A percentile compares a stretch with the other conserved stretches of the same genome.
Evolutionary conservation across 2,888 invertebrate species (phyloP).

Genomic region (Galerucella calmariensis): DNA sequence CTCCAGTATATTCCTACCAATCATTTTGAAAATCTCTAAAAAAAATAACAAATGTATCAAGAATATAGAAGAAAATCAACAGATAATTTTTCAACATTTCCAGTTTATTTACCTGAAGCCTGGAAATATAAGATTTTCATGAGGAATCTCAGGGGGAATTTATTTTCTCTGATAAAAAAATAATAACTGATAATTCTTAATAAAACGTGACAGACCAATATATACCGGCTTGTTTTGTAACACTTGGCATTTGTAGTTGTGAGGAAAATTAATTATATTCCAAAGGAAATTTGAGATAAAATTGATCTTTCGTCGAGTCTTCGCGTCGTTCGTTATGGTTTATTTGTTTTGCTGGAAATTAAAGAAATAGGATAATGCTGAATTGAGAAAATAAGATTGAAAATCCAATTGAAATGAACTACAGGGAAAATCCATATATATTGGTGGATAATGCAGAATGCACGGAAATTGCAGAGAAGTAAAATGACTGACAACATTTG

Average conservation of each 20-base stretch:
- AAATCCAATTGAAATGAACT: not conserved
- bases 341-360: not conserved
- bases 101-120: too few species aligned
- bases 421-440: not conserved
- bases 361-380: not conserved
- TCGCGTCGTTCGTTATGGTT: not conserved
- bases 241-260: not conserved
- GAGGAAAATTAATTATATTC: not conserved
- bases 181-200: slow-evolving; percentile 12
- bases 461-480: too few species aligned
- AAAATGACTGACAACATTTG: too few species aligned
- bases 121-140: not conserved
- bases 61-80: too few species aligned
- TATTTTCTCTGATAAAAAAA: not conserved
- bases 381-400: not conserved
- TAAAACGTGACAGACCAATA: slow-evolving; percentile 17
- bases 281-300: not conserved
- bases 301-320: not conserved
- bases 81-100: too few species aligned
- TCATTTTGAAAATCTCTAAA: too few species aligned
- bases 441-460: not conserved
- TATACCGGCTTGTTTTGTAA: slow-evolving; percentile 8
- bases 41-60: too few species aligned
- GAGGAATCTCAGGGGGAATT: slow-evolving; percentile 8
- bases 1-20: too few species aligned